Base-by-base conservation (phyloP, 1,140 invertebrate genomes). In the Papilio dardanus region DNA sequence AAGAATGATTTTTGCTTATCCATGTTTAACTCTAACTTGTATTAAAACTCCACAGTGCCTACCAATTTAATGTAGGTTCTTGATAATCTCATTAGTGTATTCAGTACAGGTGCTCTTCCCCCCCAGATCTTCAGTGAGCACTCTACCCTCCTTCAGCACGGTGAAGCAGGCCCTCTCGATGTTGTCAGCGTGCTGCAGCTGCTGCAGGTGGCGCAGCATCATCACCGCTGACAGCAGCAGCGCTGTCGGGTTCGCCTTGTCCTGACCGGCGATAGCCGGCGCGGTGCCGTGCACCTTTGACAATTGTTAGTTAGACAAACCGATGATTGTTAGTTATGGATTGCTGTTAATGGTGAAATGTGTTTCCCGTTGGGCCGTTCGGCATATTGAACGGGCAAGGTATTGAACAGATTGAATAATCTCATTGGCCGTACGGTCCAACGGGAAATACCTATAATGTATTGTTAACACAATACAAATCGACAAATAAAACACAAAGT, bases 211-310 rank as follows among this genome's bases (percentile, higher is more conserved):
- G 66, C 98, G 96, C 50, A 99, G 94, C 99, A 99, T 99, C 99
- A 99, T 99, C 0, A 99, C 98, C 1, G 97, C 97, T 33, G 99
- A 99, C 2, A 99, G 94, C 24, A 99, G 94, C 16, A 99, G 94
- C 30, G 99, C 99, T 19, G 99, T 99, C 7, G 99, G 99, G 91
- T 99, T 99, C 21, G 99, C 99, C 90, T 98, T 96, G 94, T 99
- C 99, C 94, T 99, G 96, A 16, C 99, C 99, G 77, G 99, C 99
- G 89, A 99, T 99, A 88, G 99, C 98, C 0, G 99, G 99, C n/a
- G 99, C 99, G 67, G 99, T 99, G 54, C 99, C 99, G 88, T 99
- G 99, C 21, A 99, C 98, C 97, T 98, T 83, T 71, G 81, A 85
- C 21, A 42, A 50, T 77, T 78, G 35, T 24, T 71, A 58, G 46